A percentile compares a stretch with the other conserved stretches of the same genome.
Conservation (phyloP, 2,113 vertebrate genomes). For the Psilopsiagon aurifrons region DNA sequence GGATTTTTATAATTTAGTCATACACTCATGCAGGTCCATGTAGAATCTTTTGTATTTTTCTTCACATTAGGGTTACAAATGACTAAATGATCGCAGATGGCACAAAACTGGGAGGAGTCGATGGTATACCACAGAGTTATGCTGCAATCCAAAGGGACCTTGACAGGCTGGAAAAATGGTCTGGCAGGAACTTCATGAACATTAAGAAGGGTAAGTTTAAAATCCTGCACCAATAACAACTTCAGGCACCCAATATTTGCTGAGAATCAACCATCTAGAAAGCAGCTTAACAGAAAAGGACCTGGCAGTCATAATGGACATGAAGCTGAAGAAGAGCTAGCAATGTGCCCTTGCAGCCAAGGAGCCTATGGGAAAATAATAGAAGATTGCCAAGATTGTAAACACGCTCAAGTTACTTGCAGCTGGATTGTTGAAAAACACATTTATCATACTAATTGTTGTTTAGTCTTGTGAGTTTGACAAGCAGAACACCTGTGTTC, state of each 20-base stretch:
- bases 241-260: not conserved
- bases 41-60: not conserved
- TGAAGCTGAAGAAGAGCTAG: not conserved
- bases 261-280: not conserved
- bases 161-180: not conserved
- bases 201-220: not conserved
- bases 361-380: not conserved
- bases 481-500: not conserved
- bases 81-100: not conserved
- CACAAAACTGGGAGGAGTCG: not conserved
- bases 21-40: not conserved
- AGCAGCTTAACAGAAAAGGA: not conserved
- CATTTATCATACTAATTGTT: not conserved
- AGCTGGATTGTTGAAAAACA: not conserved
- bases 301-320: not conserved
- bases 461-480: not conserved
- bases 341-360: not conserved
- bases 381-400: not conserved
- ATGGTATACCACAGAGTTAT: not conserved
- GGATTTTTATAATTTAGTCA: not conserved
- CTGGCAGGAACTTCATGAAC: not conserved
- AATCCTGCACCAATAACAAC: not conserved
- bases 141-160: not conserved
- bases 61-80: not conserved
- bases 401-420: not conserved